Conservation (phyloP, 2,797 vertebrate species). For the Chiloscyllium punctatum region DNA sequence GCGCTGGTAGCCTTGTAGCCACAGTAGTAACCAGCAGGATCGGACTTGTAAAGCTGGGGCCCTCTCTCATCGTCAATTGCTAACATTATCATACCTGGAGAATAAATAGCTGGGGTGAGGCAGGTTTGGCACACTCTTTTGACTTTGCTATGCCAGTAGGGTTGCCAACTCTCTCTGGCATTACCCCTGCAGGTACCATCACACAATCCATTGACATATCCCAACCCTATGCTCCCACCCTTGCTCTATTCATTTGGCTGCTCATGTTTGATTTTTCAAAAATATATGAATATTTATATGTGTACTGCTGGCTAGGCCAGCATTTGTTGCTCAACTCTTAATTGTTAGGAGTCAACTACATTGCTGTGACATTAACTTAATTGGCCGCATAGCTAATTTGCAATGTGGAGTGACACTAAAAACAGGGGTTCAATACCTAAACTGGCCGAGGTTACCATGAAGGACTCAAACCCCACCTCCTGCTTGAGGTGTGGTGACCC, state of each 20-base stretch:
- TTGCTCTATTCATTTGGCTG: background rate
- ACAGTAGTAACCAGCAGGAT: conserved; percentile 68
- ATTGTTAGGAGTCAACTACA: too few relatives aligned
- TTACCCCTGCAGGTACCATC: background rate
- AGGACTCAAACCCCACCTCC: too few relatives aligned
- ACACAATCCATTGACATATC: too few relatives aligned
- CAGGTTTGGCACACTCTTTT: background rate
- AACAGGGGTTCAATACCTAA: too few relatives aligned
- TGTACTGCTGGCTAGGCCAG: too few relatives aligned
- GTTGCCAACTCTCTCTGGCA: background rate
- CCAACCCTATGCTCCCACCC: background rate
- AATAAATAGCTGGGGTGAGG: background rate
- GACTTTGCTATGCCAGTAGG: background rate
- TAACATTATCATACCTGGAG: conserved; percentile 60
- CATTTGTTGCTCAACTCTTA: too few relatives aligned
- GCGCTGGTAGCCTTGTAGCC: conserved; percentile 64
- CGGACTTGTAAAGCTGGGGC: conserved; percentile 64
- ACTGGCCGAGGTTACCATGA: too few relatives aligned
- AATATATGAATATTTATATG: too few relatives aligned
- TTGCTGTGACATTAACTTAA: too few relatives aligned
- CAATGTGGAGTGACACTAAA: too few relatives aligned
- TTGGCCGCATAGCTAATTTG: too few relatives aligned
- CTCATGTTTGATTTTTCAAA: background rate
- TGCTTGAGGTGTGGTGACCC: too few relatives aligned
- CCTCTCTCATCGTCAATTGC: conserved; percentile 62